phyloP scores from a whole-genome alignment of 2,888 invertebrate genomes.

The Stegophylla sp. region DNA sequence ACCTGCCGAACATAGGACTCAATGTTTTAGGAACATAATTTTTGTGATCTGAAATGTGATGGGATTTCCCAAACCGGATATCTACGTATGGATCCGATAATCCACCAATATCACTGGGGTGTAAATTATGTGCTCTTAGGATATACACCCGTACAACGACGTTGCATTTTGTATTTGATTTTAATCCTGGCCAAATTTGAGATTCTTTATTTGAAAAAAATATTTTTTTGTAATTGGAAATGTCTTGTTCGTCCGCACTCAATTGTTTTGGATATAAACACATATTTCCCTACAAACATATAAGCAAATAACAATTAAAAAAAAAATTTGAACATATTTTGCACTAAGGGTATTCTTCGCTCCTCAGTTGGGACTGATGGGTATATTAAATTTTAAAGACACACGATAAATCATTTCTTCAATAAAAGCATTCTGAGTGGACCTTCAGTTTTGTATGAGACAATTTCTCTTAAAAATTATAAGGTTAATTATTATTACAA shows the following conservation, averaged over 20 bases:
- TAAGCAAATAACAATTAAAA: too few species aligned
- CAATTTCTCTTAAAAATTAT: too few species aligned
- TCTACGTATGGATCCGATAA: conserved; percentile 81
- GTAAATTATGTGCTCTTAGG: conserved; percentile 75
- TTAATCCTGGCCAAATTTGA: conserved; percentile 67
- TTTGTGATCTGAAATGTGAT: conserved; percentile 73
- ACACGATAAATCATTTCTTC: too few species aligned
- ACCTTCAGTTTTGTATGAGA: too few species aligned
- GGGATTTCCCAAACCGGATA: conserved; percentile 69
- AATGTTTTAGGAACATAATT: conserved; percentile 75
- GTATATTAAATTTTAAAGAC: too few species aligned
- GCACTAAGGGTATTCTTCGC: too few species aligned
- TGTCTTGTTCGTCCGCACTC: not conserved
- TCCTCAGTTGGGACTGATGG: too few species aligned
- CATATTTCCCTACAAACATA: conserved; percentile 13
- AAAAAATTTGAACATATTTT: too few species aligned
- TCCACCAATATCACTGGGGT: conserved; percentile 74
- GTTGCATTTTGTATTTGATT: conserved; percentile 62
- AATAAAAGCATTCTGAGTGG: too few species aligned
- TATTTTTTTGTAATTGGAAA: not conserved
- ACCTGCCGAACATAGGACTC: conserved; percentile 85
- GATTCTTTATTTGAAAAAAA: not conserved
- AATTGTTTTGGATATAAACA: conserved; percentile 3
- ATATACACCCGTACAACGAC: conserved; percentile 80
- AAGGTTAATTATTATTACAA: too few species aligned